Percentiles rank a stretch among this genome's conserved stretches.
phyloP scores from a whole-genome alignment of 92 coral and sea anemone species.

The Metridium senile region DNA sequence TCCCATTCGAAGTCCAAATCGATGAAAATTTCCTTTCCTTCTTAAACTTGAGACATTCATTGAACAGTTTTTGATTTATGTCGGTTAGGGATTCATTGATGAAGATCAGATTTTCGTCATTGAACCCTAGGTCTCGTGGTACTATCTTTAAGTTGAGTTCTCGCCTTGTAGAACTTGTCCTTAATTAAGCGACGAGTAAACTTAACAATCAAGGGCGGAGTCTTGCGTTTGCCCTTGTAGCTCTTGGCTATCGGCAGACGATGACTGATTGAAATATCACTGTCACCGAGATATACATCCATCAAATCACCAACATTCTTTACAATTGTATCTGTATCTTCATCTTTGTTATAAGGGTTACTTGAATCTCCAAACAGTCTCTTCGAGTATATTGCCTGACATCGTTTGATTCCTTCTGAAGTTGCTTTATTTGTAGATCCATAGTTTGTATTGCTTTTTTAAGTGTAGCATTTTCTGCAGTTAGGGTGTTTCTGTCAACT shows the following conservation, averaged over 20 bases:
- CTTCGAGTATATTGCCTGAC: conserved; percentile 48
- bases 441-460: not conserved
- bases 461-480: too few species aligned
- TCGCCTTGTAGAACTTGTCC: conserved; percentile 46
- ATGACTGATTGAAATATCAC: conserved; percentile 53
- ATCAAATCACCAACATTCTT: conserved; percentile 42
- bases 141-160: conserved; percentile 28
- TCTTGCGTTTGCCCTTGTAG: conserved; percentile 30
- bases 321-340: conserved; percentile 34
- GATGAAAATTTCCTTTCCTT: conserved; percentile 24
- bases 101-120: conserved; percentile 39
- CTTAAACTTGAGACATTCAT: conserved; percentile 33
- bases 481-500: too few species aligned
- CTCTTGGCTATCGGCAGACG: conserved; percentile 29
- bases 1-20: conserved; percentile 41
- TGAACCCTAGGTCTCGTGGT: conserved; percentile 23
- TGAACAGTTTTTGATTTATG: conserved; percentile 40
- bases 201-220: conserved; percentile 27
- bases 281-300: conserved; percentile 43
- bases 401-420: conserved; percentile 32
- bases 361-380: conserved; percentile 48
- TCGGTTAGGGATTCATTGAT: conserved; percentile 51
- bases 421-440: not conserved
- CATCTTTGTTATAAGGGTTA: conserved; percentile 38
- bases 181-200: conserved; percentile 43